Percentiles rank a stretch among this genome's conserved stretches.
phyloP scores from a whole-genome alignment of 2,888 invertebrate genomes.

The Melieria picta region DNA sequence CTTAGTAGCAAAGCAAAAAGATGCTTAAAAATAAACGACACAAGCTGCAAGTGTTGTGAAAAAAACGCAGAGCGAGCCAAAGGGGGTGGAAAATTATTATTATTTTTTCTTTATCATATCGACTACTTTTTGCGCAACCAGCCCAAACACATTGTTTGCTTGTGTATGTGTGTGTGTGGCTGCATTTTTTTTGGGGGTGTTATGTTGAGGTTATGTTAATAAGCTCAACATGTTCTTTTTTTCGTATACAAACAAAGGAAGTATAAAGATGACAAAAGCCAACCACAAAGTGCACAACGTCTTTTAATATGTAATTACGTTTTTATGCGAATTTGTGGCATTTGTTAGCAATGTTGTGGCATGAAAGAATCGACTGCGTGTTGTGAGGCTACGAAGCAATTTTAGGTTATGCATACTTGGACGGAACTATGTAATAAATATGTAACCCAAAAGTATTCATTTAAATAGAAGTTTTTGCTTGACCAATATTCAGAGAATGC shows the following conservation, averaged over 20 bases:
- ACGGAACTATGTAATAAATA: neutral
- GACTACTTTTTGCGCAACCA: constrained; percentile 28
- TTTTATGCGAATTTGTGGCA: constrained; percentile 36
- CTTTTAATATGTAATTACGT: constrained; percentile 50
- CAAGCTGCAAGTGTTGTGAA: no score
- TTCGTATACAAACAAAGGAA: constrained; percentile 1
- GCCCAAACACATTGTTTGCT: constrained; percentile 13
- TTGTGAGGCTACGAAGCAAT: constrained; percentile 12
- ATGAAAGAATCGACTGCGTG: no score
- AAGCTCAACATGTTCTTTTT: constrained; percentile 44
- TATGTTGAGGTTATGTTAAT: constrained; percentile 50
- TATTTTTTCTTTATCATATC: constrained; percentile 8
- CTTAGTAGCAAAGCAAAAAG: neutral
- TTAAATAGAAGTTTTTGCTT: no score
- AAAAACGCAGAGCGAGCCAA: constrained; percentile 1
- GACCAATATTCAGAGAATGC: no score
- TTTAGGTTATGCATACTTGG: constrained; percentile 4
- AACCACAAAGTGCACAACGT: constrained; percentile 26
- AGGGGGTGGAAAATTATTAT: constrained; percentile 18
- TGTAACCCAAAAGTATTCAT: no score
- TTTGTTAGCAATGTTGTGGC: no score
- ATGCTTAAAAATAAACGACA: neutral
- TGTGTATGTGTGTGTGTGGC: neutral
- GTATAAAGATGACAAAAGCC: constrained; percentile 4
- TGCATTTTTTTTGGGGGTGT: constrained; percentile 17